Evolutionary conservation across 2,888 invertebrate species (phyloP).

Genomic region (Globia sparganii): DNA sequence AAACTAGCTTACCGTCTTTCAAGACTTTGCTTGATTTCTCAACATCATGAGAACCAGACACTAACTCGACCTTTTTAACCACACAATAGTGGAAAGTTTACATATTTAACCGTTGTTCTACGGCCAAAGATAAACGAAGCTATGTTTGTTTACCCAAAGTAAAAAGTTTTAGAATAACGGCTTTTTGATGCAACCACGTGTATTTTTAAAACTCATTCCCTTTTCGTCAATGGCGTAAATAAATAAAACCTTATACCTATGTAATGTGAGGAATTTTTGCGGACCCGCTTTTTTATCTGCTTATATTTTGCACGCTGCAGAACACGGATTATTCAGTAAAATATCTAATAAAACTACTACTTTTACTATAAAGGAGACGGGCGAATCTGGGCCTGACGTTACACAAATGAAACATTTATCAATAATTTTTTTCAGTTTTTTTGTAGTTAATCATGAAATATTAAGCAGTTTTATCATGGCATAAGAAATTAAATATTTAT

Average conservation of each 20-base stretch:
- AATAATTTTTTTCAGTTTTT: no score
- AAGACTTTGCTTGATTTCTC: background rate
- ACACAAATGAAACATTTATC: no score
- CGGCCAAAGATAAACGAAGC: constrained; percentile 22
- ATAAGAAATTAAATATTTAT: no score
- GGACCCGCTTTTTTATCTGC: background rate
- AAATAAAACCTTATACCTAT: background rate
- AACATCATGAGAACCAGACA: background rate
- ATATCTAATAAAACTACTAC: no score
- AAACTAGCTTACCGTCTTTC: background rate
- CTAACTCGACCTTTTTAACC: constrained; percentile 1
- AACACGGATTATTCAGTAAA: no score
- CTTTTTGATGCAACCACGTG: constrained; percentile 20
- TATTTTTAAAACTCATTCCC: constrained; percentile 1
- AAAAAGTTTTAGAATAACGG: constrained; percentile 27
- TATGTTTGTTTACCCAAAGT: constrained; percentile 20
- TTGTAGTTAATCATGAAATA: no score
- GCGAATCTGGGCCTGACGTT: no score
- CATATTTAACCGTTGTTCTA: constrained; percentile 15
- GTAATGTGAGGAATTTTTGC: background rate
- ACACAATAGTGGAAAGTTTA: constrained; percentile 16
- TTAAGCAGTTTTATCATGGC: no score
- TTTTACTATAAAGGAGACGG: no score
- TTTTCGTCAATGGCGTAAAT: background rate
- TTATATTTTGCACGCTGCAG: background rate